Conservation (phyloP, 2,888 invertebrate genomes). For the Caenorhabditis afra region DNA sequence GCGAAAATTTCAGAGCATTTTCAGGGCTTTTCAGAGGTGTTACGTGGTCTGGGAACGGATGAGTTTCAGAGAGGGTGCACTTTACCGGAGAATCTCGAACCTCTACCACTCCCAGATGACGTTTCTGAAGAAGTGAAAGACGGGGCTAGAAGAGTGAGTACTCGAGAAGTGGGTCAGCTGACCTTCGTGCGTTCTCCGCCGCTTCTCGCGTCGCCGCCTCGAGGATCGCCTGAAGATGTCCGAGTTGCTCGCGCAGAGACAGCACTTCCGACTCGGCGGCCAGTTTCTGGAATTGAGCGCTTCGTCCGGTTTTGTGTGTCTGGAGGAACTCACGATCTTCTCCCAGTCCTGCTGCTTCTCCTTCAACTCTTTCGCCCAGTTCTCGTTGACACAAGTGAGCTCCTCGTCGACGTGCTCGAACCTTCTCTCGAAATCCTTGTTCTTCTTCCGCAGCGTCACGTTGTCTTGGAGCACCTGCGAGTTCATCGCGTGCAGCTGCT, state of each 20-base stretch:
- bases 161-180: slow-evolving; percentile 61
- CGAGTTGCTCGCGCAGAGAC: slow-evolving; percentile 62
- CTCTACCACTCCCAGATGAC: slow-evolving; percentile 58
- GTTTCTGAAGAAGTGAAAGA: slow-evolving; percentile 45
- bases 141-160: slow-evolving; percentile 51
- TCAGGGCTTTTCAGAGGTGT: slow-evolving; percentile 22
- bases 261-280: too few relatives aligned
- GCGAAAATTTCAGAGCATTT: slow-evolving; percentile 43
- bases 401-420: slow-evolving; percentile 67
- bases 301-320: too few relatives aligned
- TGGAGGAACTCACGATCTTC: slow-evolving; percentile 43
- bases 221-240: slow-evolving; percentile 61
- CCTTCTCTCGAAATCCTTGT: slow-evolving; percentile 65
- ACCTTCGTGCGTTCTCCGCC: slow-evolving; percentile 70
- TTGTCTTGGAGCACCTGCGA: slow-evolving; percentile 61
- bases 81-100: not conserved
- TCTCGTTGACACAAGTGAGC: slow-evolving; percentile 66
- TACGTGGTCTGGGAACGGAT: slow-evolving; percentile 16
- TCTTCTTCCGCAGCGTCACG: slow-evolving; percentile 56
- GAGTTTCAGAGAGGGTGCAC: not conserved
- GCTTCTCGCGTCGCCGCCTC: slow-evolving; percentile 69
- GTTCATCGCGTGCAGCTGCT: slow-evolving; percentile 56
- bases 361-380: slow-evolving; percentile 68
- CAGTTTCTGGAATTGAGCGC: too few relatives aligned
- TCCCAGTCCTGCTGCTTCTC: slow-evolving; percentile 65